Evolutionary conservation across 2,888 invertebrate species (phyloP).

Genomic region (Agriotes lineatus): DNA sequence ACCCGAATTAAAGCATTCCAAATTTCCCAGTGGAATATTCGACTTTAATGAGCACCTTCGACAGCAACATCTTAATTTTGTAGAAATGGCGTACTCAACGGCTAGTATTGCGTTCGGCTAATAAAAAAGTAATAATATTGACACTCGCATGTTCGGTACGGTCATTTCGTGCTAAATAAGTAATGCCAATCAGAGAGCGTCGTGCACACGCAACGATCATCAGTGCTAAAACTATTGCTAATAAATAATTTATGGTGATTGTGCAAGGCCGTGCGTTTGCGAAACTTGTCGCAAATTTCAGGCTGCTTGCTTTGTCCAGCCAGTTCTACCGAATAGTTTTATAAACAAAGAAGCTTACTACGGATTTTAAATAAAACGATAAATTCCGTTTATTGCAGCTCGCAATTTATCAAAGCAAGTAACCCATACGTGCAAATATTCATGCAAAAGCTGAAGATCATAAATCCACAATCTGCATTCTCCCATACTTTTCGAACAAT

Average conservation of each 20-base stretch:
- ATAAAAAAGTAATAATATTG: constrained; percentile 33
- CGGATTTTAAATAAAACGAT: no score
- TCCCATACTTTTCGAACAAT: constrained; percentile 53
- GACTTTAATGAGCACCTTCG: constrained; percentile 2
- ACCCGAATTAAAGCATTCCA: no score
- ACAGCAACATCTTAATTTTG: constrained; percentile 17
- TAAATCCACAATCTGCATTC: constrained; percentile 61
- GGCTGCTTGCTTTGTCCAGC: no score
- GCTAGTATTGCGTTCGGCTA: constrained; percentile 9
- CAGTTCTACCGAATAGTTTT: no score
- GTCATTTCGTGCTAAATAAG: constrained; percentile 29
- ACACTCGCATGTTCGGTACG: constrained; percentile 20
- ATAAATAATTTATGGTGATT: constrained; percentile 29
- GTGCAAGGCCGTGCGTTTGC: constrained; percentile 9
- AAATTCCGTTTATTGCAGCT: neutral
- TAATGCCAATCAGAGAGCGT: constrained; percentile 23
- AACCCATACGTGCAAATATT: constrained; percentile 36
- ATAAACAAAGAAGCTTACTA: no score
- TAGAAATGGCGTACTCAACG: constrained; percentile 17
- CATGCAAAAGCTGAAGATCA: constrained; percentile 47
- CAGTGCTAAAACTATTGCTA: constrained; percentile 25
- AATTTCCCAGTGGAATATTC: neutral
- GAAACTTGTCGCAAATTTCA: neutral
- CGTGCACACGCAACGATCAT: constrained; percentile 37
- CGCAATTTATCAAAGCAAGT: neutral